phyloP scores from a whole-genome alignment of 2,797 vertebrate genomes.

The Ptychobarbus kaznakovi region DNA sequence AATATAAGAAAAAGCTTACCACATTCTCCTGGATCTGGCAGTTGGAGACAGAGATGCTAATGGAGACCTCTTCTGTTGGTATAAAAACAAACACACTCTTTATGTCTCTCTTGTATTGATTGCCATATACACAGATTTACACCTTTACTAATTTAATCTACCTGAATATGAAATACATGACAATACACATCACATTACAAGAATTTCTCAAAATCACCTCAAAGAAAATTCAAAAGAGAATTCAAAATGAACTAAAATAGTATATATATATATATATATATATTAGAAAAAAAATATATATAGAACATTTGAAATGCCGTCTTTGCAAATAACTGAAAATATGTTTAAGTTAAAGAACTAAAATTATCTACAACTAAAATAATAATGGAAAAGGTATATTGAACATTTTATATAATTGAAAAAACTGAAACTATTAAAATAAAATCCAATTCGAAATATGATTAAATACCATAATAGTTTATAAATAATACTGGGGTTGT shows the following conservation, averaged over 20 bases:
- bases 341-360: background rate
- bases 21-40: slow-evolving; percentile 97
- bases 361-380: background rate
- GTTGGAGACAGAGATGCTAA: slow-evolving; percentile 98
- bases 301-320: background rate
- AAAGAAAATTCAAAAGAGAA: background rate
- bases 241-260: background rate
- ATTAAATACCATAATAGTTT: background rate
- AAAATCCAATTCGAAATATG: background rate
- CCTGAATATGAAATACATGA: background rate
- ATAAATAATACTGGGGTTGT: background rate
- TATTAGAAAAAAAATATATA: no score
- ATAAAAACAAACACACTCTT: slow-evolving; percentile 68
- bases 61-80: slow-evolving; percentile 88
- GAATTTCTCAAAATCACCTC: background rate
- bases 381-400: background rate
- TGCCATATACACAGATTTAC: slow-evolving; percentile 9
- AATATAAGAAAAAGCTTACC: slow-evolving; percentile 75
- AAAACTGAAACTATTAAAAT: background rate
- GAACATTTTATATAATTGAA: background rate
- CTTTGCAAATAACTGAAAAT: background rate
- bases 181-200: background rate
- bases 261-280: no score
- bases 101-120: slow-evolving; percentile 2
- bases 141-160: slow-evolving; percentile 25